These are phyloP conservation scores for Polypedilum pembai DNA, from an alignment of 1,140 invertebrate species.

Conservation along the genomic window DNA sequence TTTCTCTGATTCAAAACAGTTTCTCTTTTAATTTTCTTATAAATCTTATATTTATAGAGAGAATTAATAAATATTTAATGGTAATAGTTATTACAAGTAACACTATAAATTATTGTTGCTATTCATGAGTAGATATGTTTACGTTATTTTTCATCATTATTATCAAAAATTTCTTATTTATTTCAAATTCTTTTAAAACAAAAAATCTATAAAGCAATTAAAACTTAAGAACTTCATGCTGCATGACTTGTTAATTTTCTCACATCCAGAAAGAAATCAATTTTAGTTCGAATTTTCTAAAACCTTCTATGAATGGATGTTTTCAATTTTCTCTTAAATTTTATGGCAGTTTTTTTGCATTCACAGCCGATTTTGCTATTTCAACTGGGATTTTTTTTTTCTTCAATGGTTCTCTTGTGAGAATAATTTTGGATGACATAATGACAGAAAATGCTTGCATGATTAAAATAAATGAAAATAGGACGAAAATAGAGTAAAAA, in stretches of 20 bases:
- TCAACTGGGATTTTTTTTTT: neutral
- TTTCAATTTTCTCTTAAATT: neutral
- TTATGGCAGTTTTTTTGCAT: neutral
- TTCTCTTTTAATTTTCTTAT: no score
- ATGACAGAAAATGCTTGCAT: neutral
- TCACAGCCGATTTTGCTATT: neutral
- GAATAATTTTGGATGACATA: neutral
- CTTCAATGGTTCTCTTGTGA: neutral
- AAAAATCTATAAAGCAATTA: neutral
- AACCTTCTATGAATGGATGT: neutral
- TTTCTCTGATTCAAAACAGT: no score
- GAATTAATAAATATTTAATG: neutral
- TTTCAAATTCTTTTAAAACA: neutral
- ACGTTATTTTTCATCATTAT: conserved; percentile 7
- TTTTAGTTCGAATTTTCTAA: neutral
- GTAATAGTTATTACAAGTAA: neutral
- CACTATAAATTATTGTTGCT: conserved; percentile 6
- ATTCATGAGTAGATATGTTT: conserved; percentile 18
- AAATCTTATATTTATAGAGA: no score
- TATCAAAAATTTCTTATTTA: neutral
- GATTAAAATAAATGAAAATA: no score
- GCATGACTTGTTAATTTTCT: neutral
- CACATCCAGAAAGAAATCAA: neutral
- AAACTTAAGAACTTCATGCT: conserved; percentile 11
- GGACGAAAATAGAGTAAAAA: no score